These are phyloP conservation scores for Himalopsyche kuldschensis DNA, from an alignment of 2,888 invertebrate species.

Conservation along the genomic window DNA sequence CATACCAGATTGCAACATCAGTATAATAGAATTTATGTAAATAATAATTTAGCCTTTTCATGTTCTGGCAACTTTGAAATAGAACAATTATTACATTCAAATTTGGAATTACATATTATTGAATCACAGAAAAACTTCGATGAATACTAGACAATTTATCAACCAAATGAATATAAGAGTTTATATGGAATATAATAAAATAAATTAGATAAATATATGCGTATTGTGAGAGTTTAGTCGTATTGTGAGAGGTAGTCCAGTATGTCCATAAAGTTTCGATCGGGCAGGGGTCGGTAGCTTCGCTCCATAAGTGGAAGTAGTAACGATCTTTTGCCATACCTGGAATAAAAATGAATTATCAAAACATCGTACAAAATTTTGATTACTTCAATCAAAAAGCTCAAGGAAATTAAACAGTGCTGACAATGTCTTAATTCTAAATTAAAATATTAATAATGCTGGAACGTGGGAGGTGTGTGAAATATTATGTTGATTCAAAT, in stretches of 20 bases:
- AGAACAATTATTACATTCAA: not conserved
- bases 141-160: not conserved
- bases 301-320: not conserved
- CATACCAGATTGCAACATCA: no score
- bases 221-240: no score
- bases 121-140: not conserved
- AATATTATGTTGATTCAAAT: no score
- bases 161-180: not conserved
- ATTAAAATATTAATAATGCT: no score
- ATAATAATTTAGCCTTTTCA: no score
- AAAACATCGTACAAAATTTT: no score
- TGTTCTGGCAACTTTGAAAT: no score
- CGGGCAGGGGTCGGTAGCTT: not conserved
- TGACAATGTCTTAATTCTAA: no score
- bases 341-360: not conserved
- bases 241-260: constrained; percentile 10
- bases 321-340: constrained; percentile 10
- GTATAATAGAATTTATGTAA: no score
- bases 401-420: no score
- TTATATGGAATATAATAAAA: not conserved
- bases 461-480: no score
- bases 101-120: not conserved
- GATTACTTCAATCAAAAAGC: no score
- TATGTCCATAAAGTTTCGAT: not conserved
- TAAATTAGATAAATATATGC: not conserved